Evolutionary conservation across 2,888 invertebrate species (phyloP), one percentile per base, ranked within the genome.

Genomic region (Nineta flava): DNA sequence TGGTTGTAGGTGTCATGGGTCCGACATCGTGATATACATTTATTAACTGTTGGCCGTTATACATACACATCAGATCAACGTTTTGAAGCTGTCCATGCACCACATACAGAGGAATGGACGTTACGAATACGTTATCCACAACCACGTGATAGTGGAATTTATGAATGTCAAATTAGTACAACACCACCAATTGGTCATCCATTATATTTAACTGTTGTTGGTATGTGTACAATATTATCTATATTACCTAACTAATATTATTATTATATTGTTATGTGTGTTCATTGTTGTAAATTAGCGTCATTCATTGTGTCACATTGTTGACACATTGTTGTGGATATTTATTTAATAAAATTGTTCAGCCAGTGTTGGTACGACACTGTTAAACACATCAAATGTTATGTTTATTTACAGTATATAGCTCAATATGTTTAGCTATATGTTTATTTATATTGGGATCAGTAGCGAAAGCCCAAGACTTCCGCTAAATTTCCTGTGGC

Each of bases 101-200:
- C 87, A 1, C 86, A 87, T 62, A 83, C 86, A 49, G 88, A 90
- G 66, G 87, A 88, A 66, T 88, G 88, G 88, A 83, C 85, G 47
- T 69, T 90, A 51, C 77, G 82, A 61, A 83, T 83, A 64, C 73
- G 80, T 53, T 83, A 82, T 65, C 79, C 83, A 7, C 83, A 83
- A 64, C 72, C 76, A 53, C 79, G 80, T 60, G 85, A 85, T 63
- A 76, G 81, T 2, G 85, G 85, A 38, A 77, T 85, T 60, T 91
- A 91, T 67, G 90, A 91, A 72, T 91, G 90, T 65, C 91, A 91
- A 73, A 87, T 91, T 65, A 87, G 87, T 57, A 90, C 90, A 48
- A 90, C 90, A 54, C 90, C 90, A 47, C 88, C 88, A 51, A 81
- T 87, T 47, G 87, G 88, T 41, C 86, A 87, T 65, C 81, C 83